Base-by-base conservation (phyloP, 1,140 invertebrate genomes). In the Hyles vespertilio region DNA sequence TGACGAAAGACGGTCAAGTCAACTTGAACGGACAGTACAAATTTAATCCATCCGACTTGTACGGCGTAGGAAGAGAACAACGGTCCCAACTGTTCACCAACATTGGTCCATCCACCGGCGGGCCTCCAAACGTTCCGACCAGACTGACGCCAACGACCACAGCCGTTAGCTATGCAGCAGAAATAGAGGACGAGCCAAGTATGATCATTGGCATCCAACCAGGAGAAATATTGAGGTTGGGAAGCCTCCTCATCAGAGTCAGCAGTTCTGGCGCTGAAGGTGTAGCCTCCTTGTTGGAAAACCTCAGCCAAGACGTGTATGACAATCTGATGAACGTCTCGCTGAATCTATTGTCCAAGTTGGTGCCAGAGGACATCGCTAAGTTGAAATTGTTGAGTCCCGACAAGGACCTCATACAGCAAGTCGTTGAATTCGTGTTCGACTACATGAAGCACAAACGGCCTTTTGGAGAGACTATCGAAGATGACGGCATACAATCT, bases 11-110 rank as follows among this genome's bases (percentile, higher is more conserved):
- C 11, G 86, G 87, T 0, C 64, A 80, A 45, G 85, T 90, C 3
- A 84, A 89, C 50, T 67, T 90, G 40, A 89, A 89, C 36, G 69
- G 79, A 0, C 80, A 85, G 11, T 77, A 89, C 51, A 84, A 77
- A 12, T 84, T 80, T 40, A 75, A 81, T 53, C 87, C 87, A 0
- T 70, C 81, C 3, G 77, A 86, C 3, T 61, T 89, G 40, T 76
- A 74, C 11, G 74, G 57, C 5, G 62, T 89, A 32, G 77, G 78
- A 0, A 68, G 70, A 22, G 69, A 81, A 4, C 75, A 63, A 0
- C 62, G 87, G 4, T 52, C 71, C 0, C 63, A 87, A 56, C 57
- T 89, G 10, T 87, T 89, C 56, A 68, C 60, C 11, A 54, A 64
- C 0, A 48, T 89, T 12, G 82, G 84, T 0, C 74, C 84, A 5